Base-by-base conservation (phyloP, 2,113 vertebrate genomes). In the Albula glossodonta region DNA sequence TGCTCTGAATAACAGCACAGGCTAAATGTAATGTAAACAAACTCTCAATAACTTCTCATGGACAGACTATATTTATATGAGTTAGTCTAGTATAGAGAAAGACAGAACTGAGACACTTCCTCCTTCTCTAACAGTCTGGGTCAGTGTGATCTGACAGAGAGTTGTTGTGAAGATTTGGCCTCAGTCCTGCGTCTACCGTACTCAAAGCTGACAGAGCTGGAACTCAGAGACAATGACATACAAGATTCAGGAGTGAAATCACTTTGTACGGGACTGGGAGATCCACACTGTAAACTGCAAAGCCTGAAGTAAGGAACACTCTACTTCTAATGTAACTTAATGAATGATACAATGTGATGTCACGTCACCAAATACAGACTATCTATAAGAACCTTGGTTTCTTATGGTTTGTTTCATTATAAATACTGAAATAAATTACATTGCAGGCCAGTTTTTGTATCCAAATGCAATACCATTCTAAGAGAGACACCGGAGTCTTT, bases 221-320 rank as follows among this genome's bases (percentile, higher is more conserved):
- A 93, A 48, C 82, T 93, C 51, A 91, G 92, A 11, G 84, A 51
- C 19, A 91, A 90, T 74, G 86, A 87, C 31, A 19, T 92, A 1
- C 84, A 85, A 48, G 84, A 86, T 25, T 51, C 77, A 51, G 90
- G 86, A 51, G 63, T 92, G 31, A 90, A 82, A 66, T 83, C 83
- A 74, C 90, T 93, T 15, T 89, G 83, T 80, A n/a, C 22, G 19
- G 63, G 63, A 70, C 17, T 70, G 63, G 63, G n/a, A n/a, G 63
- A 70, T 22, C 63, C 17, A 70, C 63, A n/a, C 17, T 70, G 63
- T n/a, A 70, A 70, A 70, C 63, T 70, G 63, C 63, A 70, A 22
- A 70, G 63, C 17, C 63, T 70, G 22, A n/a, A 22, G 63, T 84
- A 51, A 84, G 50, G n/a, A 84, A 78, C 17, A 70, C 19, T 57